Base-by-base conservation (phyloP, 2,797 vertebrate species). In the Petrocephalus sullivani region DNA sequence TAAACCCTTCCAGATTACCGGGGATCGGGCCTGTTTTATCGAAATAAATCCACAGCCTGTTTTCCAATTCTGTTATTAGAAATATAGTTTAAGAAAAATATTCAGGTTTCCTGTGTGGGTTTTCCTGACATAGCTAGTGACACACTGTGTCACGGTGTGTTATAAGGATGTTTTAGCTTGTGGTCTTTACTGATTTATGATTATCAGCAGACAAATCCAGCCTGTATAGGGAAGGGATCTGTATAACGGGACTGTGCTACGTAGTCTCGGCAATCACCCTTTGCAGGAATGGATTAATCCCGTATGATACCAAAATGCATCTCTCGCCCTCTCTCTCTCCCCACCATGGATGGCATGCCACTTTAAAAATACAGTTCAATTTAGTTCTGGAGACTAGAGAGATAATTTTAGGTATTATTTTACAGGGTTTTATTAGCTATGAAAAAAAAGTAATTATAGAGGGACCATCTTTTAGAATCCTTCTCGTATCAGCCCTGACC, bases 351-450 rank as follows among this genome's bases (percentile, higher is more conserved):
- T 85, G 60, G 53, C 41, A 88, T 88, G 82, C 60, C 88, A 85
- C 82, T 88, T 88, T 81, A 87, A 87, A 89, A 87, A 89, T 89
- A 89, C 88, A 89, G 81, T 87, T 89, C 88, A 87, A 89, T 89
- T 89, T 89, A 64, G 88, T 71, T 57, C 67, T 58, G 57, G 88
- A 86, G 71, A 81, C 61, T 81, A 53, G 86, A 87, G 57, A 87
- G 88, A 87, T 87, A 89, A 87, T 89, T 87, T 89, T 84, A 84
- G 81, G 53, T 88, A 61, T 64, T 87, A 75, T 84, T 84, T 71
- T 46, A 46, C 58, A 49, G 78, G 64, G 60, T 87, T 78, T 89
- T 86, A 88, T 89, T 83, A 89, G 87, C 87, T 87, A 86, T 89
- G 86, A 89, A 89, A 88, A 75, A 56, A 78, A 87, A 87, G 87